Evolutionary conservation across 1,140 invertebrate species (phyloP).

Genomic region (Anagrus nilaparvatae): DNA sequence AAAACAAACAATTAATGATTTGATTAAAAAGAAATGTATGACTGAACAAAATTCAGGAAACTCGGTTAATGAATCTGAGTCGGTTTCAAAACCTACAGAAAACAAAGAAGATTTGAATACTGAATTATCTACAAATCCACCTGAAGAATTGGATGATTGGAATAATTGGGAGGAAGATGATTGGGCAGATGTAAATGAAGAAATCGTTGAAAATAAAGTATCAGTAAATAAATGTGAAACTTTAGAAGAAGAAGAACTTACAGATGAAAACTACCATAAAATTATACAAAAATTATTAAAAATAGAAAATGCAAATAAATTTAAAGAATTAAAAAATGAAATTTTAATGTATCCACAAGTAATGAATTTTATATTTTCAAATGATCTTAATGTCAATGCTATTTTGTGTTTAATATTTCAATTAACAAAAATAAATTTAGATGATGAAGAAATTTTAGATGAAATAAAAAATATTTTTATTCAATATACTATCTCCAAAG

Average conservation of each 20-base stretch:
- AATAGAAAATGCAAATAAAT: slow-evolving; percentile 25
- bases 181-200: slow-evolving; percentile 17
- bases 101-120: slow-evolving; percentile 1
- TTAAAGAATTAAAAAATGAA: slow-evolving; percentile 24
- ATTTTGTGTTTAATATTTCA: slow-evolving; percentile 25
- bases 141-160: slow-evolving; percentile 10
- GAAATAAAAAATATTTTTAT: slow-evolving; percentile 31
- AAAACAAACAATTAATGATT: slow-evolving; percentile 12
- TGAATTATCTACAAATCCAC: background rate
- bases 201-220: slow-evolving; percentile 6
- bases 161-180: slow-evolving; percentile 16
- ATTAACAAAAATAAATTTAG: slow-evolving; percentile 11
- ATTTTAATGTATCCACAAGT: slow-evolving; percentile 29
- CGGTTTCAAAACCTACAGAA: slow-evolving; percentile 7
- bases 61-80: background rate
- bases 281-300: slow-evolving; percentile 24
- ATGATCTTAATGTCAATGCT: slow-evolving; percentile 24
- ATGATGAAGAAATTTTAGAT: slow-evolving; percentile 22
- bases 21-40: background rate
- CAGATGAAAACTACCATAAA: slow-evolving; percentile 27
- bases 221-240: slow-evolving; percentile 3
- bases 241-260: slow-evolving; percentile 17
- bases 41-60: background rate
- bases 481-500: slow-evolving; percentile 18
- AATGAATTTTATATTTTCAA: slow-evolving; percentile 5